Conservation (phyloP, 2,888 invertebrate genomes). For the Octonoba sinensis region DNA sequence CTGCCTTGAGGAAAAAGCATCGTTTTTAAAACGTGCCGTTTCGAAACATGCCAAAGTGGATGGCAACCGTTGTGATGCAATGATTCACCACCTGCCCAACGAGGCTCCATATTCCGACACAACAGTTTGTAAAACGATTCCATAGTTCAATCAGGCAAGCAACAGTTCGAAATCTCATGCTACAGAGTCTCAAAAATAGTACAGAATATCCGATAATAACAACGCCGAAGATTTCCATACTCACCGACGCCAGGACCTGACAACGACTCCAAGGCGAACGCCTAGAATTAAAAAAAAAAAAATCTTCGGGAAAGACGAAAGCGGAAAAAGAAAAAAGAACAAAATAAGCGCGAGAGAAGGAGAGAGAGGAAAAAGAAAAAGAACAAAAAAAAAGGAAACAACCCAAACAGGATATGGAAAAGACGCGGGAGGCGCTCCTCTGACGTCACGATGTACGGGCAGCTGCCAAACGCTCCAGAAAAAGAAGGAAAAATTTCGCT, state of each 20-base stretch:
- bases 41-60: no score
- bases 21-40: no score
- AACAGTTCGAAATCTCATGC: no score
- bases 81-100: no score
- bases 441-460: slow-evolving; percentile 57
- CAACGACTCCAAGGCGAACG: slow-evolving; percentile 31
- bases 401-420: slow-evolving; percentile 64
- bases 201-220: no score
- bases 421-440: slow-evolving; percentile 63
- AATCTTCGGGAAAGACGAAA: slow-evolving; percentile 59
- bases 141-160: no score
- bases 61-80: no score
- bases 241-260: slow-evolving; percentile 54
- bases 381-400: slow-evolving; percentile 59
- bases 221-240: background rate
- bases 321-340: slow-evolving; percentile 57
- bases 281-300: slow-evolving; percentile 26
- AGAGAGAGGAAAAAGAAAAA: slow-evolving; percentile 52
- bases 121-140: no score
- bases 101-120: no score
- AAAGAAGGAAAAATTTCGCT: slow-evolving; percentile 58
- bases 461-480: slow-evolving; percentile 58
- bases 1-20: no score
- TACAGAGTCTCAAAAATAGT: no score
- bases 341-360: slow-evolving; percentile 46